These are phyloP conservation scores for Pyrocephalus nanus DNA, from an alignment of 2,797 vertebrate species.

Conservation along the genomic window DNA sequence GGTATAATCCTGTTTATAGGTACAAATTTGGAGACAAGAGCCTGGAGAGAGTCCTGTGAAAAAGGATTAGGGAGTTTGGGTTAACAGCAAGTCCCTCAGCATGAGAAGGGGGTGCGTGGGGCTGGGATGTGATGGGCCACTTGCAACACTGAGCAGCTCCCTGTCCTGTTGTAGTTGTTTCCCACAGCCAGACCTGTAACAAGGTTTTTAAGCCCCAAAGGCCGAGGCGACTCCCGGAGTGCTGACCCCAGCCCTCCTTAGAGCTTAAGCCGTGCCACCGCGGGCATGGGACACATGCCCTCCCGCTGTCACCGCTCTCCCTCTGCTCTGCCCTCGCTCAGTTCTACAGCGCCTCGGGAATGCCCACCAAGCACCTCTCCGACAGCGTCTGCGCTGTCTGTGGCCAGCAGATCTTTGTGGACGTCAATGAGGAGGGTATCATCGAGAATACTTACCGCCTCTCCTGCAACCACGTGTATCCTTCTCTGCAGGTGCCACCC, in stretches of 20 bases:
- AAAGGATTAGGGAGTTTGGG: neutral
- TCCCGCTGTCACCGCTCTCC: slow-evolving; percentile 1
- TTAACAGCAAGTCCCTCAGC: neutral
- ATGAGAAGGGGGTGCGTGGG: neutral
- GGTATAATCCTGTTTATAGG: neutral
- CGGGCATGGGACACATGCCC: fast-evolving
- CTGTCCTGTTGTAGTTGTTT: neutral
- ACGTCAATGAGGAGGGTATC: slow-evolving; percentile 96
- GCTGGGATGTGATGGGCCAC: neutral
- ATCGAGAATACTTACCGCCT: slow-evolving; percentile 98
- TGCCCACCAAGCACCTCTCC: slow-evolving; percentile 98
- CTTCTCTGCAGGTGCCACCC: neutral
- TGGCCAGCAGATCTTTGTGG: slow-evolving; percentile 96
- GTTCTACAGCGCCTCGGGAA: slow-evolving; percentile 96
- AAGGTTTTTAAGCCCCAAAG: neutral
- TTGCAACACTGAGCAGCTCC: neutral
- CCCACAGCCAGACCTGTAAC: neutral
- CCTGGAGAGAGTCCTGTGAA: neutral
- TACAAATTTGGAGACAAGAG: neutral
- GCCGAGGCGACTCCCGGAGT: neutral
- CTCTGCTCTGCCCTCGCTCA: slow-evolving; percentile 52
- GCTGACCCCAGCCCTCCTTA: neutral
- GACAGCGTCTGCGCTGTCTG: slow-evolving; percentile 96
- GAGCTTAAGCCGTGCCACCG: neutral
- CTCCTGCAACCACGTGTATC: slow-evolving; percentile 99